Conservation (phyloP, 2,888 invertebrate species). For the Parnassius mnemosyne region DNA sequence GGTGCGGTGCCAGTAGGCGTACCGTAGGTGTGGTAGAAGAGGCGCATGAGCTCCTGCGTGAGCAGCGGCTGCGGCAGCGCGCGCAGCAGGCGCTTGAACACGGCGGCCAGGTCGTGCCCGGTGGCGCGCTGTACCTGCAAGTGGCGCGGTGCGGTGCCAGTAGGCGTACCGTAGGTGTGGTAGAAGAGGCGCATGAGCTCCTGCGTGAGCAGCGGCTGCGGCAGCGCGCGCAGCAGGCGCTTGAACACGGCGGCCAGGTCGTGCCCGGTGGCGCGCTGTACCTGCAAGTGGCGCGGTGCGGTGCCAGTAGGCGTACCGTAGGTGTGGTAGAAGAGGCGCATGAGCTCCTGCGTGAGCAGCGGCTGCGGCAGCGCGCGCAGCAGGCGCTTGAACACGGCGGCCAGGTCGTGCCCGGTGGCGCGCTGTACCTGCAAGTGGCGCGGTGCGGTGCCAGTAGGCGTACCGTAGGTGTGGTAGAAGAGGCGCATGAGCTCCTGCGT, state of each 20-base stretch:
- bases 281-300: neutral
- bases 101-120: conserved; percentile 90
- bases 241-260: conserved; percentile 92
- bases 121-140: conserved; percentile 84
- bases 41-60: conserved; percentile 90
- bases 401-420: conserved; percentile 90
- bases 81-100: conserved; percentile 90
- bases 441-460: conserved; percentile 40
- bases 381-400: conserved; percentile 90
- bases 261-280: conserved; percentile 86
- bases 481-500: conserved; percentile 92
- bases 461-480: conserved; percentile 90
- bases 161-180: conserved; percentile 84
- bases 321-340: conserved; percentile 92
- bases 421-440: too few relatives aligned
- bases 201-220: conserved; percentile 90
- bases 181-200: conserved; percentile 93
- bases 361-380: conserved; percentile 92
- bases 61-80: conserved; percentile 92
- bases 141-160: conserved; percentile 37
- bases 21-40: conserved; percentile 91
- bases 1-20: conserved; percentile 41
- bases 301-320: conserved; percentile 79
- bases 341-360: conserved; percentile 89
- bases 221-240: conserved; percentile 90